Base-by-base conservation (phyloP, 2,113 vertebrate genomes). In the Pleuronectes platessa region DNA sequence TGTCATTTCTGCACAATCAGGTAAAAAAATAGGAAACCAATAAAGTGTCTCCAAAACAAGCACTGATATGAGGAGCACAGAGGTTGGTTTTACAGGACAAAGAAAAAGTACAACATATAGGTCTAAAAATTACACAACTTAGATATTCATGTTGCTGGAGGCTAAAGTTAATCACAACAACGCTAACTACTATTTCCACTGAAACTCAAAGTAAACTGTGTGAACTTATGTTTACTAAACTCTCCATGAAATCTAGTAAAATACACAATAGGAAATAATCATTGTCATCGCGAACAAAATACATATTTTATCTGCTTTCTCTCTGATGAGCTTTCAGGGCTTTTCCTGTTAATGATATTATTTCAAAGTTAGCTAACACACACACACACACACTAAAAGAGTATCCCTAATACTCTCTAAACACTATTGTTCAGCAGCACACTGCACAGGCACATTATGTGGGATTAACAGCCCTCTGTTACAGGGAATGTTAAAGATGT, bases 361-460 rank as follows among this genome's bases (percentile, higher is more conserved):
- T n/a, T 65, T 40, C 60, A 35, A 72, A 79, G 53, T 10, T 54
- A 37, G 47, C 10, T 61, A 61, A 54, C 40, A 55, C 15, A 66
- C 31, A 31, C 31, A 31, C 31, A 24, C 12, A 66, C 5, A 14
- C 56, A 59, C 26, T 58, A 0, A 31, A 60, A 64, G 53, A 20
- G 55, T 78, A 55, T 53, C 21, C 15, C 60, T 85, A 84, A 90
- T 86, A 75, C 62, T 49, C 64, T 71, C 61, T 71, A 75, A 59
- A 71, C 68, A 62, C 27, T 35, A 31, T 35, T 14, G 8, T 42
- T 73, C n/a, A 69, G 65, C 17, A 26, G 21, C 71, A 65, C 80
- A 75, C 47, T 61, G 53, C 58, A 68, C 64, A 61, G 61, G 65
- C 75, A 69, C 71, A 80, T 64, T 80, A 56, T 71, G 47, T 27